Evolutionary conservation across 2,888 invertebrate genomes (phyloP).

Genomic region (Koerneria pararmatus): DNA sequence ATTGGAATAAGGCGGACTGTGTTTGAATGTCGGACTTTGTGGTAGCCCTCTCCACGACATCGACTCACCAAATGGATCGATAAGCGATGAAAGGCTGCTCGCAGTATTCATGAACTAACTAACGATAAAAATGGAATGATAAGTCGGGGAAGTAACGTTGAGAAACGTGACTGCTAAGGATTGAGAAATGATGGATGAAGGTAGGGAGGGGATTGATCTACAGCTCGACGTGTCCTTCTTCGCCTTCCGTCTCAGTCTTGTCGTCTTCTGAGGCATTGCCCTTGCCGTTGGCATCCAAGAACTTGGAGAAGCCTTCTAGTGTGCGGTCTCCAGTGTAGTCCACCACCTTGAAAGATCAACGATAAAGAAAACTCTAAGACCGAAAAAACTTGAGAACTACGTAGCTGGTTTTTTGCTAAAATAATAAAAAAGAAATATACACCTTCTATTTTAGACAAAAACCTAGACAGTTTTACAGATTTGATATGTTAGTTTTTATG

Average conservation of each 20-base stretch:
- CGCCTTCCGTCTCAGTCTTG: constrained; percentile 56
- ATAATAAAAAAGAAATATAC: background rate
- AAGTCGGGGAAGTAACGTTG: no score
- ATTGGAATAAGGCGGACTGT: no score
- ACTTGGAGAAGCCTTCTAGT: constrained; percentile 84
- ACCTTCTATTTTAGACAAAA: background rate
- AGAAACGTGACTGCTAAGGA: no score
- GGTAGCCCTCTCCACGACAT: no score
- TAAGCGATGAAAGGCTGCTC: no score
- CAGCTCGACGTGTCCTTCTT: constrained; percentile 42
- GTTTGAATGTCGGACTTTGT: no score
- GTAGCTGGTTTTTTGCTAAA: no score
- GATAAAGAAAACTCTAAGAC: constrained; percentile 49
- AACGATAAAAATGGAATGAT: no score
- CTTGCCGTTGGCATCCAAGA: constrained; percentile 84
- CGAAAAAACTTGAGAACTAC: background rate
- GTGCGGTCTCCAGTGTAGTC: constrained; percentile 94
- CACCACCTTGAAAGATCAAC: no score
- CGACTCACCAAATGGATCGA: no score
- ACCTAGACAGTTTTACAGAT: background rate
- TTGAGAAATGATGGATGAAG: no score
- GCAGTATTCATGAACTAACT: no score
- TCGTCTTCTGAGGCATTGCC: constrained; percentile 66
- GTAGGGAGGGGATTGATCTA: constrained; percentile 26
- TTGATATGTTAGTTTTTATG: constrained; percentile 62